Conservation (phyloP, 2,888 invertebrate genomes). For the Oscheius sp. region DNA sequence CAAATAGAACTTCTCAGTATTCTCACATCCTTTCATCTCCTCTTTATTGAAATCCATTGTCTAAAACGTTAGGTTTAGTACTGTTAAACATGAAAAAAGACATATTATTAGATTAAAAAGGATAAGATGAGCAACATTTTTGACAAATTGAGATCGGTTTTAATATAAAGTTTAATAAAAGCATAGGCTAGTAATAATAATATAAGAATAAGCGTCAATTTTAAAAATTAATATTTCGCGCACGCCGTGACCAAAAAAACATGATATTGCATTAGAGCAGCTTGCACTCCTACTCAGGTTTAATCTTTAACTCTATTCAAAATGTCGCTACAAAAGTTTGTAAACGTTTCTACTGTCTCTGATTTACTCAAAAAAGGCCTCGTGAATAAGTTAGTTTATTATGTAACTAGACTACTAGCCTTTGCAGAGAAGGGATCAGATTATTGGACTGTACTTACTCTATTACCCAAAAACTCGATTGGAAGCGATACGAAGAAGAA, state of each 20-base stretch:
- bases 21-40: too few species aligned
- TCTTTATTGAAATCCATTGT: too few species aligned
- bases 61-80: too few species aligned
- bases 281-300: not conserved
- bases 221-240: too few species aligned
- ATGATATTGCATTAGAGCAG: too few species aligned
- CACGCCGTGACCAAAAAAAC: too few species aligned
- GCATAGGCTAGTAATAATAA: too few species aligned
- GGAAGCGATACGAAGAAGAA: slow-evolving; percentile 51
- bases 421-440: slow-evolving; percentile 43
- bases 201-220: too few species aligned
- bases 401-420: not conserved
- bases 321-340: slow-evolving; percentile 47
- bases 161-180: too few species aligned
- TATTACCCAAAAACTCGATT: slow-evolving; percentile 47
- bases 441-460: slow-evolving; percentile 57
- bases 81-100: too few species aligned
- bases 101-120: not conserved
- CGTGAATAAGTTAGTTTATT: slow-evolving; percentile 35
- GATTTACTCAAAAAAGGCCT: slow-evolving; percentile 40
- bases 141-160: not conserved
- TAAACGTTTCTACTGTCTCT: slow-evolving; percentile 38
- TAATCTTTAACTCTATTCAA: not conserved
- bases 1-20: too few species aligned
- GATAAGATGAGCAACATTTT: not conserved